Evolutionary conservation across 2,888 invertebrate genomes (phyloP).

Genomic region (Nemurella pictetii): DNA sequence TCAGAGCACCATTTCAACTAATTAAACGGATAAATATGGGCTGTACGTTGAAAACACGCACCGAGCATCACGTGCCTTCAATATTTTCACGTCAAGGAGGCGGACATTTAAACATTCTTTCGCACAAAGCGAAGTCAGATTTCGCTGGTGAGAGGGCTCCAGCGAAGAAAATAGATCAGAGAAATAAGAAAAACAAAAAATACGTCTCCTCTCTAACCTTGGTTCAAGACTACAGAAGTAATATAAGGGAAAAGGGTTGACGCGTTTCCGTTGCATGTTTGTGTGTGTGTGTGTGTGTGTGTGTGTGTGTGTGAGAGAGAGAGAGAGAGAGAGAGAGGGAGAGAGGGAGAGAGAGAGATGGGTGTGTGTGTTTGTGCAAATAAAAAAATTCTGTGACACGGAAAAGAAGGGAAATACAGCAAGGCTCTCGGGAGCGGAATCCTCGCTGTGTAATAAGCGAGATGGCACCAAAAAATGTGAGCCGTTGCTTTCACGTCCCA

Average conservation of each 20-base stretch:
- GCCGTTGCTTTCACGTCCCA: neutral
- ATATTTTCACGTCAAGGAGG: neutral
- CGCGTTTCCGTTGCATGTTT: neutral
- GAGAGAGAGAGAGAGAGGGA: no score
- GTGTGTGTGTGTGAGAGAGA: neutral
- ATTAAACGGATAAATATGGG: neutral
- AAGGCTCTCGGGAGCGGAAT: neutral
- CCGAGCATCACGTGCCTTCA: neutral
- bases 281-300: neutral
- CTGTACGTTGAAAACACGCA: neutral
- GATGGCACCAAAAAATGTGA: neutral
- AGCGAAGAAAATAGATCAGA: neutral
- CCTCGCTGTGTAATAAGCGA: neutral
- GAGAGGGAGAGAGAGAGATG: no score
- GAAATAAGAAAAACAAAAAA: neutral
- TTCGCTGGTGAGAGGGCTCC: neutral
- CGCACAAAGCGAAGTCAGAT: neutral
- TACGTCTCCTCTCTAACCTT: neutral
- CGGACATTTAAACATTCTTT: neutral
- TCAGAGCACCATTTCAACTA: neutral
- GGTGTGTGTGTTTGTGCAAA: neutral
- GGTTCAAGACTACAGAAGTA: neutral
- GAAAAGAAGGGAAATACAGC: neutral
- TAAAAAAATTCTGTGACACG: neutral
- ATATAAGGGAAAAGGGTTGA: neutral